These are phyloP conservation scores for Aphodius granarius DNA, from an alignment of 2,888 invertebrate genomes.

Conservation along the genomic window DNA sequence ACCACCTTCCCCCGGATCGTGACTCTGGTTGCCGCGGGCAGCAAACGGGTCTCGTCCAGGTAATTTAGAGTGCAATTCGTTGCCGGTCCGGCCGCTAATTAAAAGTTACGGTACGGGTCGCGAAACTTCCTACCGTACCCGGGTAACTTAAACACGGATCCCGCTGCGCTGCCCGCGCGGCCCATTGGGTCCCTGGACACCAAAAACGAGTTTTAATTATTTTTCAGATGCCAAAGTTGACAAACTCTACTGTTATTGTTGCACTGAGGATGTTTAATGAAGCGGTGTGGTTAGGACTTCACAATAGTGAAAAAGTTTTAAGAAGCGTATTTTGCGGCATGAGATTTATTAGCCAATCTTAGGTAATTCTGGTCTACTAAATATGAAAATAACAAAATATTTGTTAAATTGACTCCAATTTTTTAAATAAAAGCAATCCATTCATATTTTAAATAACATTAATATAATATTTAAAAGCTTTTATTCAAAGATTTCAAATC, in stretches of 20 bases:
- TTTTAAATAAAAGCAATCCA: too few relatives aligned
- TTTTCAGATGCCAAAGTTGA: constrained; percentile 10
- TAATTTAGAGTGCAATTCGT: constrained; percentile 1
- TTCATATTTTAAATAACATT: too few relatives aligned
- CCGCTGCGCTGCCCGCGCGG: background rate
- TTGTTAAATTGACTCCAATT: too few relatives aligned
- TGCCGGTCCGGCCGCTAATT: constrained; percentile 5
- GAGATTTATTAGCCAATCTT: too few relatives aligned
- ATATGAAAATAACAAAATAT: too few relatives aligned
- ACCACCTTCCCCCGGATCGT: background rate
- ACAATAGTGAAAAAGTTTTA: too few relatives aligned
- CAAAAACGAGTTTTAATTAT: constrained; percentile 8
- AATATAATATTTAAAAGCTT: too few relatives aligned
- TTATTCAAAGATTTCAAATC: too few relatives aligned
- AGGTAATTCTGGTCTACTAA: too few relatives aligned
- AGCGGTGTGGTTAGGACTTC: background rate
- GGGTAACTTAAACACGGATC: constrained; percentile 3
- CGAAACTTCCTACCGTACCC: background rate
- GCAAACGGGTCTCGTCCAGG: background rate
- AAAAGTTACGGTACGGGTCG: constrained; percentile 6
- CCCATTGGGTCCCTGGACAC: background rate
- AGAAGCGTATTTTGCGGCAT: too few relatives aligned
- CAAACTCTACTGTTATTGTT: constrained; percentile 3
- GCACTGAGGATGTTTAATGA: constrained; percentile 1
- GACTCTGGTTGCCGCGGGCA: background rate